phyloP scores from a whole-genome alignment of 2,113 vertebrate species.

The Psophia crepitans region DNA sequence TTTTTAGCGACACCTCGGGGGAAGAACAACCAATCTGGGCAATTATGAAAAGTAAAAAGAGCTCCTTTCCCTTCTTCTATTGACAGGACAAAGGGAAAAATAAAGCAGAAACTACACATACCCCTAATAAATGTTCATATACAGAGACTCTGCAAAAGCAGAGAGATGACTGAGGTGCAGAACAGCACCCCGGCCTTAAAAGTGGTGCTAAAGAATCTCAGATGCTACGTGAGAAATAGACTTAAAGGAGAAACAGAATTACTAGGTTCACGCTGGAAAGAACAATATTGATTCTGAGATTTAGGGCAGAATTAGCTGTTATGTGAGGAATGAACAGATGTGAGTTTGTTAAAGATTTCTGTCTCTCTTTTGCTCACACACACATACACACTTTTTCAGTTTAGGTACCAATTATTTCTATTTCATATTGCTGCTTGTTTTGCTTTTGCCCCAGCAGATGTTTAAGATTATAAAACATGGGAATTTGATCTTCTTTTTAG shows the following conservation, averaged over 20 bases:
- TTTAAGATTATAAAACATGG: neutral
- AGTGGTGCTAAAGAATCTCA: neutral
- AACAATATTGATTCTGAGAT: neutral
- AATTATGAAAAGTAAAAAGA: neutral
- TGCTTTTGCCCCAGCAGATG: neutral
- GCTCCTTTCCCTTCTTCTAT: neutral
- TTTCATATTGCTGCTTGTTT: neutral
- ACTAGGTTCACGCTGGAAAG: neutral
- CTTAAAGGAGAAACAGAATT: neutral
- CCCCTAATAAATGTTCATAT: neutral
- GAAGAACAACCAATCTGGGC: neutral
- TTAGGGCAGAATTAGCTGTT: neutral
- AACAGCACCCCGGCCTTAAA: neutral
- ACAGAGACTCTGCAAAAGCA: neutral
- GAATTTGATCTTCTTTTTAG: neutral
- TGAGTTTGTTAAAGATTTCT: neutral
- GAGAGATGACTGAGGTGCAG: neutral
- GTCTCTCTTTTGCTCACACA: neutral
- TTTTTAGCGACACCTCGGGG: neutral
- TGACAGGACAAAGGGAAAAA: neutral
- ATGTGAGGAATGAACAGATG: neutral
- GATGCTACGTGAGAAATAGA: accelerated
- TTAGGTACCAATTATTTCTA: neutral
- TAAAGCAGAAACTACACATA: neutral
- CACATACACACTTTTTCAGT: neutral